phyloP scores from a whole-genome alignment of 2,113 vertebrate species.

The Tragelaphus imberbis region DNA sequence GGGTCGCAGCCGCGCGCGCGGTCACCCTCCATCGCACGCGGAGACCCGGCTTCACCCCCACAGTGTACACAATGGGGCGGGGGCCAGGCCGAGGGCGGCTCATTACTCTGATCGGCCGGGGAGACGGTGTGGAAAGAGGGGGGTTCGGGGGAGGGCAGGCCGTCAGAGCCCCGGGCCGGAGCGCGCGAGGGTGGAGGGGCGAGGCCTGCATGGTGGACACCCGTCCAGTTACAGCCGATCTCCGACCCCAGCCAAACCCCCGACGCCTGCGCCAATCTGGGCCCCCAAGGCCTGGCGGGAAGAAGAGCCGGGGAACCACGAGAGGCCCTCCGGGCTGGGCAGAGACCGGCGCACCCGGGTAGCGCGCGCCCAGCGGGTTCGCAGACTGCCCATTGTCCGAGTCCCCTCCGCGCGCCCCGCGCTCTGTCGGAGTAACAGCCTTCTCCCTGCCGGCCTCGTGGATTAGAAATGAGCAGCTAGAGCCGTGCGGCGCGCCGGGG shows the following conservation, averaged over 20 bases:
- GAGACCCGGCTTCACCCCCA: conserved; percentile 62
- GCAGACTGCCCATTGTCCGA: not conserved
- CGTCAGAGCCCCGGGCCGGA: not conserved
- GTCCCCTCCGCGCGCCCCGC: not conserved
- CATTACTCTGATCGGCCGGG: conserved; percentile 79
- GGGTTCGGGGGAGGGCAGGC: not conserved
- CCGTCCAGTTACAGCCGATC: not conserved
- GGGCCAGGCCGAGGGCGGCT: conserved; percentile 78
- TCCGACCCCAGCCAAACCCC: no score
- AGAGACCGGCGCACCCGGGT: fast-evolving
- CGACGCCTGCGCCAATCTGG: not conserved
- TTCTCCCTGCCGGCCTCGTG: not conserved
- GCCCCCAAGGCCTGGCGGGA: not conserved
- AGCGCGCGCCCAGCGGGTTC: not conserved
- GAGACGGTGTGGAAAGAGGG: not conserved
- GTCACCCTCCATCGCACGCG: conserved; percentile 85
- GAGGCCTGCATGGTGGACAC: fast-evolving
- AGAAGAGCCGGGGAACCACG: not conserved
- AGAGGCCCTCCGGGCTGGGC: not conserved
- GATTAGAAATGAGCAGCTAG: not conserved
- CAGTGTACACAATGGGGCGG: conserved; percentile 79
- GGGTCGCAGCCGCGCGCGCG: conserved; percentile 71
- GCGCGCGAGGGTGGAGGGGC: not conserved
- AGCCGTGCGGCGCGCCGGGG: not conserved
- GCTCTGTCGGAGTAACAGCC: not conserved